phyloP scores from a whole-genome alignment of 2,888 invertebrate species.

The Reticulitermes lucifugus region DNA sequence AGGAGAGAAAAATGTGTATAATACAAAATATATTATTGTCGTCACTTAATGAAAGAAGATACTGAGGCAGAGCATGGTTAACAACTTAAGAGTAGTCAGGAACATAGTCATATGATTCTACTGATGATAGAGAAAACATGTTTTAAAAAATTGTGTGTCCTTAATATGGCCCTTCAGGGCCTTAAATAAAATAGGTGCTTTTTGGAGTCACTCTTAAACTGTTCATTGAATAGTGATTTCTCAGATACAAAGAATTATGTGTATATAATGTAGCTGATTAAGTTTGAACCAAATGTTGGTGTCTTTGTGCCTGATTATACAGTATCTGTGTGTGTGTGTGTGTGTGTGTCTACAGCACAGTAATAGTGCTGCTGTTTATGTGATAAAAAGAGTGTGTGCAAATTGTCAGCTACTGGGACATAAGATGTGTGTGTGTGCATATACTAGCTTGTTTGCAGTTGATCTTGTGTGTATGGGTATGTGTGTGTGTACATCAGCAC shows the following conservation, averaged over 20 bases:
- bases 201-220: conserved; percentile 10
- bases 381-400: not conserved
- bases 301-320: conserved; percentile 36
- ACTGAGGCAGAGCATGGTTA: not conserved
- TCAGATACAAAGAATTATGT: conserved; percentile 12
- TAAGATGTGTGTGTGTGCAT: not conserved
- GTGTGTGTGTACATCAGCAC: not conserved
- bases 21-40: not conserved
- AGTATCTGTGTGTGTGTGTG: not conserved
- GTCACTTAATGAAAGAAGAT: not conserved
- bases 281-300: conserved; percentile 31
- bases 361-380: conserved; percentile 11
- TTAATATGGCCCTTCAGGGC: conserved; percentile 25
- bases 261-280: conserved; percentile 4
- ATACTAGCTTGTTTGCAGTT: not conserved
- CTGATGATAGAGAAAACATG: not conserved
- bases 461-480: not conserved
- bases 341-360: not conserved
- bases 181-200: conserved; percentile 36
- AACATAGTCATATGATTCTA: not conserved
- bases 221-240: conserved; percentile 15
- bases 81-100: not conserved
- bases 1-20: not conserved
- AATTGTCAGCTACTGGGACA: not conserved
- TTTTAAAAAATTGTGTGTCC: conserved; percentile 28